Evolutionary conservation across 1,140 invertebrate genomes (phyloP).

Genomic region (Microplitis demolitor): DNA sequence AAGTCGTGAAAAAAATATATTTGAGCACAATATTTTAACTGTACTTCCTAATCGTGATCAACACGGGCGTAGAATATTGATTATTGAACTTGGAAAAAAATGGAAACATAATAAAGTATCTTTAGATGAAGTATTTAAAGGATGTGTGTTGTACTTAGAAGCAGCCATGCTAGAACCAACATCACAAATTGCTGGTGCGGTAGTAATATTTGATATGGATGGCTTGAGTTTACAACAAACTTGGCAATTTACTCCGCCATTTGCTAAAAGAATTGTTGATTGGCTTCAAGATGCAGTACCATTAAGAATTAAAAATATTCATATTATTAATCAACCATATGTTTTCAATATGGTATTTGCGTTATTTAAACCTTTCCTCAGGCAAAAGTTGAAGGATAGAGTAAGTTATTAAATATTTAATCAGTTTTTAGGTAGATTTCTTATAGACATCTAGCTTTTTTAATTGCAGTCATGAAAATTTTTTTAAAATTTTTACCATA

Average conservation of each 20-base stretch:
- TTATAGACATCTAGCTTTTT: no score
- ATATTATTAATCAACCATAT: slow-evolving; percentile 86
- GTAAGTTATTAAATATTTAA: slow-evolving; percentile 44
- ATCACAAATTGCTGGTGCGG: slow-evolving; percentile 75
- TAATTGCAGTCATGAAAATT: no score
- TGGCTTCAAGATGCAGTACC: slow-evolving; percentile 84
- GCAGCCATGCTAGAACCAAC: slow-evolving; percentile 79
- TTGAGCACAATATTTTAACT: slow-evolving; percentile 76
- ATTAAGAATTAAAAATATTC: slow-evolving; percentile 81
- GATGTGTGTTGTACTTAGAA: slow-evolving; percentile 78
- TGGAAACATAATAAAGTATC: slow-evolving; percentile 82
- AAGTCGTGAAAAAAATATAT: slow-evolving; percentile 75
- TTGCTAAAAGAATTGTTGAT: slow-evolving; percentile 81
- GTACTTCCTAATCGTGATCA: slow-evolving; percentile 79
- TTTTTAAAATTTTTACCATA: no score
- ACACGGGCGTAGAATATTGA: slow-evolving; percentile 71
- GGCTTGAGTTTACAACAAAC: slow-evolving; percentile 78
- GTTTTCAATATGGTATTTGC: slow-evolving; percentile 87
- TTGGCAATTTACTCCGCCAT: slow-evolving; percentile 81
- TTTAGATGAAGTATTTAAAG: slow-evolving; percentile 83
- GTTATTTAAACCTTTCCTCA: slow-evolving; percentile 84
- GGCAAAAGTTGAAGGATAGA: slow-evolving; percentile 74
- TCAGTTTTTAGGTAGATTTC: neutral
- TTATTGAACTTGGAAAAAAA: slow-evolving; percentile 81
- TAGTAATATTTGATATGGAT: slow-evolving; percentile 85